phyloP scores from a whole-genome alignment of 1,140 invertebrate species.

The Pseudomyrmex concolor region DNA sequence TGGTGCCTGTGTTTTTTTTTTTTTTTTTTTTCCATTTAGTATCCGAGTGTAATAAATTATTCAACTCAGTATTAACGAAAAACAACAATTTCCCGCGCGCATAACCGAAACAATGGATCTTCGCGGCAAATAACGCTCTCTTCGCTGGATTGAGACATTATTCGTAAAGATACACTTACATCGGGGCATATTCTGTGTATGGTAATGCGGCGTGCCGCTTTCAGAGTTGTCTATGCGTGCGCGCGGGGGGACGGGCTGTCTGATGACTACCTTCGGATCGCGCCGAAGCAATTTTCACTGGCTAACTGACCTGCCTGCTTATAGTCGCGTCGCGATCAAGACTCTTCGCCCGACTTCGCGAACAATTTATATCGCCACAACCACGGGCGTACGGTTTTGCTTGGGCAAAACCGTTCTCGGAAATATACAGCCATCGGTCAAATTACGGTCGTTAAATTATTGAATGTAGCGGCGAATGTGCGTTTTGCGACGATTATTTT shows the following conservation, averaged over 20 bases:
- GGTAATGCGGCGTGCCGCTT: conserved; percentile 32
- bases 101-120: conserved; percentile 20
- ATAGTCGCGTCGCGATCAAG: conserved; percentile 50
- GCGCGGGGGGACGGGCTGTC: conserved; percentile 21
- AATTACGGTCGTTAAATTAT: conserved; percentile 71
- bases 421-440: conserved; percentile 58
- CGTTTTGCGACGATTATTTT: conserved; percentile 64
- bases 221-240: conserved; percentile 44
- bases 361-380: conserved; percentile 64
- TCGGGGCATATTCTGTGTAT: conserved; percentile 28
- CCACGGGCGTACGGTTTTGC: conserved; percentile 57
- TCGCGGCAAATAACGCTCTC: conserved; percentile 34
- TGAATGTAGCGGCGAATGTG: conserved; percentile 62
- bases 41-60: not conserved
- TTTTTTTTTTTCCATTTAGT: not conserved
- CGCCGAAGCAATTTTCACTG: conserved; percentile 67
- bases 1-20: not conserved
- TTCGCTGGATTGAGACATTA: conserved; percentile 68
- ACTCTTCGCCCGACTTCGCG: conserved; percentile 34
- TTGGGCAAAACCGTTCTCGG: conserved; percentile 48
- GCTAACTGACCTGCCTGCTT: conserved; percentile 59
- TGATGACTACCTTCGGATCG: conserved; percentile 63
- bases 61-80: conserved; percentile 17
- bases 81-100: not conserved
- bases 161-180: conserved; percentile 40